Base-by-base conservation (phyloP, 2,888 invertebrate genomes). In the Gonocerus acuteangulatus region DNA sequence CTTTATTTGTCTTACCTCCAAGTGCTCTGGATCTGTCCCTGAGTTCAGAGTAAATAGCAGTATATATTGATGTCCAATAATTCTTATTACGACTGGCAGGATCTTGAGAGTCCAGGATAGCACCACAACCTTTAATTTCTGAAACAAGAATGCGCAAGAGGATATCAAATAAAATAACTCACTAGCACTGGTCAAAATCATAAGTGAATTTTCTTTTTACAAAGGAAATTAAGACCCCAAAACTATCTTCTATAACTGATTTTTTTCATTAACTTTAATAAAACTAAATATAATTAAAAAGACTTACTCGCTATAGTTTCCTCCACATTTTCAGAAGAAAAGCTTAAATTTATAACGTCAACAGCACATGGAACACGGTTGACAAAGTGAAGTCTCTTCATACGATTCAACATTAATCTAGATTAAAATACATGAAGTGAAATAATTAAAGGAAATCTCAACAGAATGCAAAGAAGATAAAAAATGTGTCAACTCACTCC, bases 401-500 rank as follows among this genome's bases (percentile, higher is more conserved):
- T 13, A 6, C 34, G 51, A 51, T 51, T 51, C 32, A 51, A 34
- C 32, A 51, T 51, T 34, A 34, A 51, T 18, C 51, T 51, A 34
- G 34, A 51, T 27, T 16, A 48, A 6, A 48, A n/a, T n/a, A n/a
- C n/a, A n/a, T n/a, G n/a, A n/a, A n/a, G n/a, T n/a, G n/a, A n/a
- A n/a, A n/a, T n/a, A n/a, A n/a, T n/a, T n/a, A n/a, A n/a, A n/a
- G n/a, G n/a, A n/a, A n/a, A n/a, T n/a, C n/a, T n/a, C n/a, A n/a
- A n/a, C n/a, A n/a, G n/a, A n/a, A n/a, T n/a, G n/a, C n/a, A n/a
- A n/a, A n/a, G n/a, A n/a, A n/a, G n/a, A n/a, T n/a, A n/a, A n/a
- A n/a, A 27, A 27, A 27, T 27, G 9, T 27, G n/a, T n/a, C n/a
- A 11, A 57, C 57, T 47, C 19, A 57, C 57, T 57, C 57, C 45